Conservation (phyloP, 2,888 invertebrate genomes). For the Aphidius colemani region DNA sequence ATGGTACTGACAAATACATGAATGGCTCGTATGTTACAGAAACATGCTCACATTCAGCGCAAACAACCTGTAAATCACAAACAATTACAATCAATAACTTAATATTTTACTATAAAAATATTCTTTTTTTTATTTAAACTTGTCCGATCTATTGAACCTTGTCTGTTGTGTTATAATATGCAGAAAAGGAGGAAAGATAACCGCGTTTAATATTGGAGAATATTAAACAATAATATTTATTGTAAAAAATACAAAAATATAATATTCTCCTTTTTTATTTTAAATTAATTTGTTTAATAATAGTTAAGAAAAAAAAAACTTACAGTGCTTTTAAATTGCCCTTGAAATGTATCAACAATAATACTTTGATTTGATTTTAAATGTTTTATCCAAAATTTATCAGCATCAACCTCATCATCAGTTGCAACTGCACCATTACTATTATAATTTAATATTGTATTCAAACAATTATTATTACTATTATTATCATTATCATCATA, state of each 20-base stretch:
- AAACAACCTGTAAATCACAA: conserved; percentile 63
- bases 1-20: conserved; percentile 70
- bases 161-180: conserved; percentile 22
- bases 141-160: conserved; percentile 33
- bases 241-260: neutral
- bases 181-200: conserved; percentile 37
- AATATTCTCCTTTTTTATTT: neutral
- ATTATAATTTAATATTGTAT: conserved; percentile 44
- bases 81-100: neutral
- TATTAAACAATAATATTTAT: neutral
- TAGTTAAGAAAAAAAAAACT: conserved; percentile 37
- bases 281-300: neutral
- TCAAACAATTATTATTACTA: conserved; percentile 47
- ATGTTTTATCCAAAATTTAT: conserved; percentile 65
- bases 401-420: conserved; percentile 60
- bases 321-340: conserved; percentile 70
- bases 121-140: neutral
- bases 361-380: conserved; percentile 65
- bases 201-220: conserved; percentile 41
- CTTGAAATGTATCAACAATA: conserved; percentile 68
- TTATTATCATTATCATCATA: conserved; percentile 58
- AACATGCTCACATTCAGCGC: conserved; percentile 66
- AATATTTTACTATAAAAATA: neutral
- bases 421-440: conserved; percentile 52
- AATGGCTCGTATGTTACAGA: conserved; percentile 71